Percentiles rank a stretch among this genome's conserved stretches.
Conservation (phyloP, 92 coral and sea anemone genomes). For the Blastomussa wellsi region DNA sequence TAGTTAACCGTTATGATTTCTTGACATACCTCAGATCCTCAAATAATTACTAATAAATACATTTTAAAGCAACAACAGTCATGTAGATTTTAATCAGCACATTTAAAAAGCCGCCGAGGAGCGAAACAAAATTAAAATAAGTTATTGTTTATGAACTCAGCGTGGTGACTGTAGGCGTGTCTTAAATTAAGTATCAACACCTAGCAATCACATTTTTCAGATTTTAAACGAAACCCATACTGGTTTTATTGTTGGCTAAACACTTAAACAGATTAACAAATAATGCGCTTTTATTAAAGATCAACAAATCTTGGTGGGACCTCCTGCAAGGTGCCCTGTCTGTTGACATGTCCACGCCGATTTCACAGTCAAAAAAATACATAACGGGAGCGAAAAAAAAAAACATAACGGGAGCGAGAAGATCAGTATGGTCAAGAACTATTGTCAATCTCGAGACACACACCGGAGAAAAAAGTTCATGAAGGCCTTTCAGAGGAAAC, state of each 20-base stretch:
- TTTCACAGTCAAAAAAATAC: neutral
- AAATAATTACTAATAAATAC: neutral
- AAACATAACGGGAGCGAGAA: neutral
- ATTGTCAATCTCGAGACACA: neutral
- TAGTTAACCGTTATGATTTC: neutral
- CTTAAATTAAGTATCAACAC: conserved; percentile 36
- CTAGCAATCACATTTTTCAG: conserved; percentile 20
- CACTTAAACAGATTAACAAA: conserved; percentile 26
- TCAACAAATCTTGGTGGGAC: conserved; percentile 31
- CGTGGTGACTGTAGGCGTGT: conserved; percentile 14
- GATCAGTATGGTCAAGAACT: neutral
- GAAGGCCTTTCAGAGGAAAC: neutral
- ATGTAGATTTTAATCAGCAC: neutral
- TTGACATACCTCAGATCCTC: neutral
- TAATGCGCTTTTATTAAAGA: conserved; percentile 29
- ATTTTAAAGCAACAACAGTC: neutral
- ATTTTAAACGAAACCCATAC: conserved; percentile 42
- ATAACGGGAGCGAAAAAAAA: neutral
- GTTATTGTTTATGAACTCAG: neutral
- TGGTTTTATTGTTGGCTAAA: conserved; percentile 33
- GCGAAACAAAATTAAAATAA: neutral
- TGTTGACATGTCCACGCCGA: neutral
- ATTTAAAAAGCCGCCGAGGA: neutral
- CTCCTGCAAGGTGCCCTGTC: conserved; percentile 36
- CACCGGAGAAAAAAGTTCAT: neutral